A percentile compares a stretch with the other conserved stretches of the same genome.
These are phyloP conservation scores for Connochaetes taurinus DNA, from an alignment of 2,113 vertebrate genomes.

Conservation along the genomic window DNA sequence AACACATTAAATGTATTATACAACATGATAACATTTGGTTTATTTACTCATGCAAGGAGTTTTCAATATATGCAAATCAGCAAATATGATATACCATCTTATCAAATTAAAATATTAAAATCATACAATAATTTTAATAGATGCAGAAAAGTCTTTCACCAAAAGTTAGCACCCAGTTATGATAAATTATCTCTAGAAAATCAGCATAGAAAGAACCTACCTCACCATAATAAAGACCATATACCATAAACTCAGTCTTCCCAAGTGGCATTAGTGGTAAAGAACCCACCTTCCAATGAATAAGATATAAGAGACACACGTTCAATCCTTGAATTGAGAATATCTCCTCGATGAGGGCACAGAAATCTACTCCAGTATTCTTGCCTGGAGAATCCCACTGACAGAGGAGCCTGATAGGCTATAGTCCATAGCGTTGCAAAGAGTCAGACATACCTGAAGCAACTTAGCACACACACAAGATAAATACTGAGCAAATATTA, in stretches of 20 bases:
- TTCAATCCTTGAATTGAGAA: neutral
- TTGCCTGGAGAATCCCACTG: neutral
- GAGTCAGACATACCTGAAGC: neutral
- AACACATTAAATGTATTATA: neutral
- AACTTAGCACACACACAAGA: neutral
- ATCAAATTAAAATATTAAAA: neutral
- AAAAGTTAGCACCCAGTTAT: neutral
- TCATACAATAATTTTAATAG: neutral
- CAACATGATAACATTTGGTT: neutral
- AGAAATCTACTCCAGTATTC: neutral
- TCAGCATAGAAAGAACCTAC: neutral
- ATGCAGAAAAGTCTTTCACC: neutral
- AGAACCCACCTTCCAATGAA: neutral
- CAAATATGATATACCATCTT: neutral
- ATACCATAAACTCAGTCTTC: neutral
- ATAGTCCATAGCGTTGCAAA: neutral
- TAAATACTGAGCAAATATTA: neutral
- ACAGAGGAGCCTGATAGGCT: neutral
- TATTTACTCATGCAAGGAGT: neutral
- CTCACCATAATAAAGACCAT: neutral
- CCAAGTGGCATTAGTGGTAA: neutral
- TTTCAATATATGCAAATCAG: neutral
- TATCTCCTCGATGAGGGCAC: neutral
- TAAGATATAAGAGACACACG: neutral
- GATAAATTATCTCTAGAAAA: neutral